phyloP scores from a whole-genome alignment of 2,113 vertebrate genomes.

The Elephantulus edwardii region DNA sequence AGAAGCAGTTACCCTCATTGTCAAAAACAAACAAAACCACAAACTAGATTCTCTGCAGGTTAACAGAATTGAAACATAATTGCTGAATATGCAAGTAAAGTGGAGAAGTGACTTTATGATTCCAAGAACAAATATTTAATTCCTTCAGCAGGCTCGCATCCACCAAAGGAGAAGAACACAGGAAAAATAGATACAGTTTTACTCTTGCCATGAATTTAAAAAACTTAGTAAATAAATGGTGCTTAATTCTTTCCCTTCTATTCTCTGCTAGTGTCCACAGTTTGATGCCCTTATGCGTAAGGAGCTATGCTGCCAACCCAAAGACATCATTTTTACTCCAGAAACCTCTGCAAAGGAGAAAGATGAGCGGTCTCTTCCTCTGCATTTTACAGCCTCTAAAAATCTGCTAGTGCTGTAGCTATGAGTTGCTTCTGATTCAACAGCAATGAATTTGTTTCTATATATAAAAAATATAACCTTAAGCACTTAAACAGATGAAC shows the following conservation, averaged over 20 bases:
- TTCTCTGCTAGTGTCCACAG: neutral
- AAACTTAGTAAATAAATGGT: slow-evolving; percentile 36
- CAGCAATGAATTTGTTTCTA: no score
- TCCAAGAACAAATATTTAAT: neutral
- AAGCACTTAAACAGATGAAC: neutral
- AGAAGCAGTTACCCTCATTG: neutral
- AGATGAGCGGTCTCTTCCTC: no score
- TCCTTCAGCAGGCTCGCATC: neutral
- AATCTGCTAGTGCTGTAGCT: no score
- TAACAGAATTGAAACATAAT: neutral
- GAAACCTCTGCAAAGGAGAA: no score
- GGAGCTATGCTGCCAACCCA: no score
- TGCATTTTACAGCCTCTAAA: no score
- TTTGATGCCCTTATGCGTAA: no score
- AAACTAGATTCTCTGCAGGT: neutral
- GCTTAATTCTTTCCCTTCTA: neutral
- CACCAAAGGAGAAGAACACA: neutral
- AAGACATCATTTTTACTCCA: no score
- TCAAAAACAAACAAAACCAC: neutral
- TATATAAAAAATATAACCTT: neutral
- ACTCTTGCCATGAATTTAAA: neutral
- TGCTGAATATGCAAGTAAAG: neutral
- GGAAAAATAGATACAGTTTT: neutral
- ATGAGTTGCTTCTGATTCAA: no score
- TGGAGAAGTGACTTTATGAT: neutral